Conservation (phyloP, 2,113 vertebrate genomes). For the Epinephelus fuscoguttatus region DNA sequence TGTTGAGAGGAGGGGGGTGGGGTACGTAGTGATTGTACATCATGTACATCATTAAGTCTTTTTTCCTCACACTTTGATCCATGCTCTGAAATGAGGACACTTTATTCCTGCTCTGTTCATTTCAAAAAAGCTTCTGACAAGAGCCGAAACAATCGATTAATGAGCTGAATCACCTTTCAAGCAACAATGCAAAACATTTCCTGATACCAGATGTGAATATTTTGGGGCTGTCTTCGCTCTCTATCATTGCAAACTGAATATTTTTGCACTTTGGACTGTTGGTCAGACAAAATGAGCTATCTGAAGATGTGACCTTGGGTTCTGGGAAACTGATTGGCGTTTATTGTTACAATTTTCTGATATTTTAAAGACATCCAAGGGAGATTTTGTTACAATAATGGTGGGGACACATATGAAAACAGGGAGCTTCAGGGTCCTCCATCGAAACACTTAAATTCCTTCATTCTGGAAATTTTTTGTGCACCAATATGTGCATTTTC, state of each 20-base stretch:
- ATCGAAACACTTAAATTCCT: too few relatives aligned
- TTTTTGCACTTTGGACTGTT: not conserved
- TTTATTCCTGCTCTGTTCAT: not conserved
- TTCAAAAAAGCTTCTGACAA: not conserved
- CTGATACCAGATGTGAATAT: not conserved
- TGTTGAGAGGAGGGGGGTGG: not conserved
- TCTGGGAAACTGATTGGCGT: not conserved
- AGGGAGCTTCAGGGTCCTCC: too few relatives aligned
- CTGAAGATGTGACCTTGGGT: not conserved
- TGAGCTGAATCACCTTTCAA: not conserved
- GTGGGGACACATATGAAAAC: too few relatives aligned
- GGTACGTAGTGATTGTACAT: not conserved
- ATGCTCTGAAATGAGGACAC: not conserved
- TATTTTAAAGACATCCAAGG: too few relatives aligned
- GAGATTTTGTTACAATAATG: too few relatives aligned
- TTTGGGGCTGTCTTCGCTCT: not conserved
- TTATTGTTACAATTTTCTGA: too few relatives aligned
- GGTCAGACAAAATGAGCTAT: not conserved
- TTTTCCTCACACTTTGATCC: not conserved
- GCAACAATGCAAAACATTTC: not conserved
- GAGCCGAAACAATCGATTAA: not conserved
- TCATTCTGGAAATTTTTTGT: too few relatives aligned
- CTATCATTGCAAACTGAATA: not conserved
- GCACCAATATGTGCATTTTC: too few relatives aligned
- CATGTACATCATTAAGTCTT: not conserved